phyloP scores from a whole-genome alignment of 2,888 invertebrate genomes.

The Mythimna lalbum region DNA sequence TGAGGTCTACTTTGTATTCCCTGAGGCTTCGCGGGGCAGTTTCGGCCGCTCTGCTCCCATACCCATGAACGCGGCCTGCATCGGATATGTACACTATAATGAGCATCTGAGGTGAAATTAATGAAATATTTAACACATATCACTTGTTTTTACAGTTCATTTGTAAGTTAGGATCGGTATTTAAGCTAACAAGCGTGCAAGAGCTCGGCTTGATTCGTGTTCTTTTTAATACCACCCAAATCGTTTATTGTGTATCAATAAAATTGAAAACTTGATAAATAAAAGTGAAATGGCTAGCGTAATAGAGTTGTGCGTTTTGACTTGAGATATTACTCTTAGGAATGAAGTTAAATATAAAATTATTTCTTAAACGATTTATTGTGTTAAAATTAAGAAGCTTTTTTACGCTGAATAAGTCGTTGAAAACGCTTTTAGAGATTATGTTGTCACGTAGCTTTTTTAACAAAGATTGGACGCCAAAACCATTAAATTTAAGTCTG shows the following conservation, averaged over 20 bases:
- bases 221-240: constrained; percentile 7
- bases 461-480: constrained; percentile 3
- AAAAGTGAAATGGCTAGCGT: background rate
- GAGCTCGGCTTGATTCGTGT: background rate
- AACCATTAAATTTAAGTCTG: constrained; percentile 20
- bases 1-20: constrained; percentile 68
- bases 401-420: background rate
- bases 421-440: constrained; percentile 5
- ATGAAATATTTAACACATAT: constrained; percentile 50
- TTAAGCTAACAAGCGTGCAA: constrained; percentile 12
- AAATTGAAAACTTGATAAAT: background rate
- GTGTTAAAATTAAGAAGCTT: background rate
- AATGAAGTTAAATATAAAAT: background rate
- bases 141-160: constrained; percentile 41
- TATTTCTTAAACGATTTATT: background rate
- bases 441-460: constrained; percentile 19
- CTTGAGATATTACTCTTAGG: background rate
- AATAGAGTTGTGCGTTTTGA: background rate
- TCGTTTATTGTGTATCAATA: background rate
- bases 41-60: constrained; percentile 60
- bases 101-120: constrained; percentile 47
- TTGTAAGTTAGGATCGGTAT: constrained; percentile 33
- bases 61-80: constrained; percentile 57
- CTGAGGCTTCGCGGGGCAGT: constrained; percentile 36
- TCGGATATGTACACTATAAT: constrained; percentile 45